Evolutionary conservation across 2,113 vertebrate species (phyloP), one percentile per base, ranked within the genome.

Genomic region (Dicrurus megarhynchus): DNA sequence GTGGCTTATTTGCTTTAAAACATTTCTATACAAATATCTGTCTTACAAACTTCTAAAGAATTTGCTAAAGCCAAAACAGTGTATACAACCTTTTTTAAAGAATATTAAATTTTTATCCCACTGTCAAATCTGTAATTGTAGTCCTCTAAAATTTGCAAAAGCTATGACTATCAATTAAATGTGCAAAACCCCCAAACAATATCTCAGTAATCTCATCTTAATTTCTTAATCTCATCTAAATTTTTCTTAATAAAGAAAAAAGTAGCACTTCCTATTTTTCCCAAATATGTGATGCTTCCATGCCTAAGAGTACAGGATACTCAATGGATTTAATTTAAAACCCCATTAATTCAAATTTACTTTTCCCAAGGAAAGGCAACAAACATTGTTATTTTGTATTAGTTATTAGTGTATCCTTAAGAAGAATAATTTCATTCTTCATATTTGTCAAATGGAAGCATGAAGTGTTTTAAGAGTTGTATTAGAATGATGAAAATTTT

Each of bases 181-280:
- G 8, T 50, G 7, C 15, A 87, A 84, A 71, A 33, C 8, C 3
- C 0, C 0, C 12, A n/a, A n/a, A n/a, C n/a, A 35, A 0, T 32
- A 57, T 23, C 26, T 42, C 33, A 75, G 32, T 52, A 76, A 82
- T 33, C 5, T 68, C 20, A 82, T 42, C 5, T 70, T 27, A 41
- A 53, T 63, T 83, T 90, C 19, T n/a, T 52, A 76, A 82, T 33
- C 5, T 68, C 20, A 82, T 42, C 5, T 70, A 24, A 41, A 53
- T 63, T 83, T 90, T 17, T n/a, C n/a, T n/a, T n/a, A n/a, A n/a
- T n/a, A n/a, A n/a, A 10, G 37, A 74, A 70, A 80, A 82, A 81
- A 14, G 11, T 9, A 93, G 30, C 8, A 39, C 16, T 39, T 64
- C 44, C 33, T 75, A 53, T 63, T 79, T 44, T 53, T 81, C 27